Percentiles rank a stretch among this genome's conserved stretches.
Evolutionary conservation across 2,113 vertebrate species (phyloP).

Genomic region (Sylvicapra grimmia): DNA sequence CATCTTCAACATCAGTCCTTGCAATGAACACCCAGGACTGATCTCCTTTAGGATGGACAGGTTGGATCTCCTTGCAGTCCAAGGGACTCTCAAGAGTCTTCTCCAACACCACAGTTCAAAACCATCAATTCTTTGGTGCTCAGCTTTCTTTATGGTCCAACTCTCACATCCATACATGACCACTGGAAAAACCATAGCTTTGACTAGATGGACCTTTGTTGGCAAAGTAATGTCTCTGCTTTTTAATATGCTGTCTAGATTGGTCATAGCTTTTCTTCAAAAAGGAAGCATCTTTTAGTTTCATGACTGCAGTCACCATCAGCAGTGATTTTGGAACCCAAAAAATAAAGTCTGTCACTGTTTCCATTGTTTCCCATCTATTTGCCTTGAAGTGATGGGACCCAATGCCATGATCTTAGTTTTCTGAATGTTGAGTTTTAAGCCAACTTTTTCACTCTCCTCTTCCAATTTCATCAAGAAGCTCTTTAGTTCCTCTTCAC

Average conservation of each 20-base stretch:
- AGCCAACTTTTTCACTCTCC: background rate
- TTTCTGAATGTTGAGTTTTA: background rate
- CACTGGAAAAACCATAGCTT: background rate
- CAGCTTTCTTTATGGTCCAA: background rate
- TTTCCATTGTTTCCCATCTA: background rate
- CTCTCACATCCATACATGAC: background rate
- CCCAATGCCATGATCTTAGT: fast-evolving
- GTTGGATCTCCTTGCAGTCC: too few species aligned
- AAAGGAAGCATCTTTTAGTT: background rate
- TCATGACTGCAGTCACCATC: background rate
- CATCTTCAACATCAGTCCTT: too few species aligned
- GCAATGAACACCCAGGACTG: too few species aligned
- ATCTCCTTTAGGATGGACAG: too few species aligned
- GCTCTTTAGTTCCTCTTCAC: background rate
- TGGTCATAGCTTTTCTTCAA: background rate
- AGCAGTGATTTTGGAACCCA: background rate
- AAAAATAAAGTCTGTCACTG: background rate
- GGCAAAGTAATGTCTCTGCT: background rate
- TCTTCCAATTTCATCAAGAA: background rate
- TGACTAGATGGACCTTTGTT: background rate
- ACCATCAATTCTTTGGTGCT: fast-evolving
- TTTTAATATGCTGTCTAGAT: background rate
- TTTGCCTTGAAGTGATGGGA: background rate
- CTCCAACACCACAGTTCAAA: background rate
- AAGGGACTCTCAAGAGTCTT: too few species aligned